phyloP scores from a whole-genome alignment of 2,888 invertebrate species.

The Nymphalis urticae region DNA sequence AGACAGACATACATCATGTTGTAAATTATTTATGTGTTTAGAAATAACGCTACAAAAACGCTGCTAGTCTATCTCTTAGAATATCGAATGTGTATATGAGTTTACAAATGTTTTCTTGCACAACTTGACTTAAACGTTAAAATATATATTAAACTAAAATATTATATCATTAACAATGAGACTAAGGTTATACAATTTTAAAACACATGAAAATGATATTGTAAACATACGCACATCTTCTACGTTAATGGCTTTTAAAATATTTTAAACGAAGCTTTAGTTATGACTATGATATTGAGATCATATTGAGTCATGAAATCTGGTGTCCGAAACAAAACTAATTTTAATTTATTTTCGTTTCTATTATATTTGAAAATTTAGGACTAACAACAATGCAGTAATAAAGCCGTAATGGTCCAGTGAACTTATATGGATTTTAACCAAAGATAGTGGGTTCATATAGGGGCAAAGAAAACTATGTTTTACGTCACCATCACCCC shows the following conservation, averaged over 20 bases:
- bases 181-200: background rate
- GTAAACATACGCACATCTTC: background rate
- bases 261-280: too few species aligned
- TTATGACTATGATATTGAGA: too few species aligned
- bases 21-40: constrained; percentile 56
- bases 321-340: too few species aligned
- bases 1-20: constrained; percentile 49
- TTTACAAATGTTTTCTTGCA: constrained; percentile 2
- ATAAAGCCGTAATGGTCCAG: too few species aligned
- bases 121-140: background rate
- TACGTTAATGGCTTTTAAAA: too few species aligned
- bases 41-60: constrained; percentile 52
- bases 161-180: background rate
- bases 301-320: background rate
- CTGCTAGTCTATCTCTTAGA: constrained; percentile 57
- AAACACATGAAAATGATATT: background rate
- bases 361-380: too few species aligned
- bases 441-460: too few species aligned
- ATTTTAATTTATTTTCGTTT: too few species aligned
- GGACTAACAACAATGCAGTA: too few species aligned
- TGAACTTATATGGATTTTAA: too few species aligned
- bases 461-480: too few species aligned
- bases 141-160: background rate
- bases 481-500: too few species aligned
- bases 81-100: constrained; percentile 21